Evolutionary conservation across 2,888 invertebrate species (phyloP), one percentile per base, ranked within the genome.

Genomic region (Resseliella maxima): DNA sequence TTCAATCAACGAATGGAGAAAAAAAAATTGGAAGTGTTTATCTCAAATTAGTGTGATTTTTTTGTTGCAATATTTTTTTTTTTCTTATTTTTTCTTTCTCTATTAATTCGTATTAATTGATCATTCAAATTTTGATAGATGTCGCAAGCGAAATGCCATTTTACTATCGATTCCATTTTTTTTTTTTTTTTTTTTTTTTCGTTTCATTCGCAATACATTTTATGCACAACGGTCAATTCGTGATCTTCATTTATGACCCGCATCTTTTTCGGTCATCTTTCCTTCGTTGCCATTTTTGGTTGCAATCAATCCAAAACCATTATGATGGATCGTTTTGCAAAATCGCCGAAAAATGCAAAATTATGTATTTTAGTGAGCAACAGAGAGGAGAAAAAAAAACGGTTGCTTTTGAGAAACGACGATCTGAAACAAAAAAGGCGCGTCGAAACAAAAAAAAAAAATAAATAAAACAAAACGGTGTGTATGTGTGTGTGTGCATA

Each of bases 41-140:
- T 72, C 72, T 72, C 15, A 72, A 72, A 72, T 72, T 72, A 72
- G 31, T 31, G 72, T 72, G 72, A 72, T 72, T 72, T 72, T 72
- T 24, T 59, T 59, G 59, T 59, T 24, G 27, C 59, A 24, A 15
- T 27, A 24, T 59, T 24, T n/a, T 59, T 59, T 27, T 59, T 50
- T 12, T 27, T 59, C 18, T 18, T 50, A 18, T 50, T 59, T 27
- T 5, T 2, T 59, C 15, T 15, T 15, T 12, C 35, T 31, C 31
- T 35, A 18, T 0, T n/a, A 35, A 24, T n/a, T 59, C 6, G 24
- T 15, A 31, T 18, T 31, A 72, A 31, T 1, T 3, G 31, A 15
- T 15, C 31, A n/a, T 72, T n/a, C 15, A 31, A 35, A 72, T 72
- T 12, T 5, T 15, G 8, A 50, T 50, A 2, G 8, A 18, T 72